Evolutionary conservation across 2,113 vertebrate genomes (phyloP), one percentile per base, ranked within the genome.

Genomic region (Meles meles): DNA sequence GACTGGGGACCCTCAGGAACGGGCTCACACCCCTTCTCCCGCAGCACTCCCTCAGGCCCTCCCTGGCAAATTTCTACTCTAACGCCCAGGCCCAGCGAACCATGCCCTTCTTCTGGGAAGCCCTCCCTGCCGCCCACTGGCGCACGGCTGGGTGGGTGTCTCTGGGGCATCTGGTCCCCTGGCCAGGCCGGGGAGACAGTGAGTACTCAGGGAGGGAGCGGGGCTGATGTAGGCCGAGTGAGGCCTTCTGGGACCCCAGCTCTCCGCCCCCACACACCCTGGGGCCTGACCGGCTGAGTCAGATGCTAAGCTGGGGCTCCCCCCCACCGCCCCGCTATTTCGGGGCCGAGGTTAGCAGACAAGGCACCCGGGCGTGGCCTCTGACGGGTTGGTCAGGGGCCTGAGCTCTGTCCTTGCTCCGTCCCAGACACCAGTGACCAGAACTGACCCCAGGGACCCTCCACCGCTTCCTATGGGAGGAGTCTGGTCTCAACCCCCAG

Each of bases 91-190:
- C 69, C 57, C 81, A 23, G 25, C 0, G 23, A 25, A 17, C 21
- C 83, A 5, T 21, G 13, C 59, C 52, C 93, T 79, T 27, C 77
- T 52, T 31, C 69, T 23, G 25, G 57, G 47, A 44, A 93, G 81
- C 55, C 42, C 63, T 82, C 52, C 63, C n/a, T n/a, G 52, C 34
- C 0, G 2, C 7, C 47, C 49, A 1, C 4, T 2, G 10, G 47
- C n/a, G 2, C 42, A 29, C 18, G 7, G 39, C 20, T 12, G 0
- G 0, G 0, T n/a, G 27, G 12, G 37, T 25, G 31, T 6, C 42
- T 88, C 79, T 29, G 27, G 52, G 88, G n/a, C 7, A 21, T 4
- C 6, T 59, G n/a, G 31, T 15, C 39, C 71, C 61, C 10, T 6
- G 69, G 59, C 4, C 23, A 10, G 29, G 29, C 0, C 1, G 18